Conservation (phyloP, 2,113 vertebrate genomes). For the Chionis minor region DNA sequence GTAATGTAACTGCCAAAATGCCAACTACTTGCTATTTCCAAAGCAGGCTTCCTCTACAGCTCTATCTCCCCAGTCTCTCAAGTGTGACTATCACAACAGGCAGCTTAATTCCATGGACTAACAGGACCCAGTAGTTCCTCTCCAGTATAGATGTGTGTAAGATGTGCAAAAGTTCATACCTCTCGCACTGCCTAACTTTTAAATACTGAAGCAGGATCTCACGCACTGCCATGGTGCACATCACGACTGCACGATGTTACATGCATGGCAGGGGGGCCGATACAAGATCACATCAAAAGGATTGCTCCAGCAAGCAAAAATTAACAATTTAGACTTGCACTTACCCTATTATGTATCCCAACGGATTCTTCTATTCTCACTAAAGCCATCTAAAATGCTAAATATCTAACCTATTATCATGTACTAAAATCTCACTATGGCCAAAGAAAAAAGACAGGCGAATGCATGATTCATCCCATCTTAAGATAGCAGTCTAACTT, state of each 20-base stretch:
- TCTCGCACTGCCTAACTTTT: background rate
- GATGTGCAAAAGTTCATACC: background rate
- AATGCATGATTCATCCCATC: background rate
- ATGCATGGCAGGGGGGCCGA: fast-evolving
- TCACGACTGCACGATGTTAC: fast-evolving
- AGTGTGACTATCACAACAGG: background rate
- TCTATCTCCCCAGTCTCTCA: background rate
- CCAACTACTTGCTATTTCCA: background rate
- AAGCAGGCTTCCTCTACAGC: background rate
- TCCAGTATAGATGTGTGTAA: background rate
- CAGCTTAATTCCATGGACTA: background rate
- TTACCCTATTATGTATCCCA: background rate
- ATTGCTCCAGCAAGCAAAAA: background rate
- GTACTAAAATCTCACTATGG: background rate
- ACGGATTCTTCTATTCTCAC: background rate
- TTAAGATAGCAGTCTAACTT: background rate
- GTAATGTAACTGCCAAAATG: background rate
- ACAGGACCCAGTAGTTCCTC: fast-evolving
- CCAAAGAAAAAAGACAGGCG: background rate
- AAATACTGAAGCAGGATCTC: background rate
- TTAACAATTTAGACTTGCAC: background rate
- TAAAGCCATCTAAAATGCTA: background rate
- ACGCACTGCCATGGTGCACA: background rate
- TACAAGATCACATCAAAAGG: background rate
- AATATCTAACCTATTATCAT: background rate